Evolutionary conservation across 2,113 vertebrate species (phyloP).

Genomic region (Microtus richardsoni): DNA sequence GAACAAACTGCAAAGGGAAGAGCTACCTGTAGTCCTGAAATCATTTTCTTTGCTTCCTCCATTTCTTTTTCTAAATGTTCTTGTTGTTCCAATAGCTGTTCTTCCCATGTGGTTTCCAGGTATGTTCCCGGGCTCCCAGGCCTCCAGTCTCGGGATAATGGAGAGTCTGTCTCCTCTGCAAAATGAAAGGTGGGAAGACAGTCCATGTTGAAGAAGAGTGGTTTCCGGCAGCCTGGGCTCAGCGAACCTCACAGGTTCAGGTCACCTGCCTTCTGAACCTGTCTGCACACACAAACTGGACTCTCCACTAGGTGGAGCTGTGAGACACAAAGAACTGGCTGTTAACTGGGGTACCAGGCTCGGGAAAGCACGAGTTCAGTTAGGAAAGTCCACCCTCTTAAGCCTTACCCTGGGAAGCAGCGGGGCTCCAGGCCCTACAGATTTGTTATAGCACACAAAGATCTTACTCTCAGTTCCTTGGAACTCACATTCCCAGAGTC

Average conservation of each 20-base stretch:
- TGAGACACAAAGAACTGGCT: neutral
- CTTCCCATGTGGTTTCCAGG: conserved; percentile 93
- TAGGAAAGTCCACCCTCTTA: neutral
- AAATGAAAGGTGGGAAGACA: conserved; percentile 34
- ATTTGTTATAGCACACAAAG: neutral
- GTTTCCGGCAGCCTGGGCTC: neutral
- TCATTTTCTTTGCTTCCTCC: conserved; percentile 96
- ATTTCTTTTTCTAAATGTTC: conserved; percentile 96
- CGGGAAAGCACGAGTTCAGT: neutral
- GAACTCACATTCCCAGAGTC: conserved; percentile 14
- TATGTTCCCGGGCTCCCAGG: conserved; percentile 84
- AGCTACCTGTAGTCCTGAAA: conserved; percentile 95
- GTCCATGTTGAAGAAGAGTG: conserved; percentile 31
- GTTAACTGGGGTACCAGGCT: neutral
- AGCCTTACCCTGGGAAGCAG: neutral
- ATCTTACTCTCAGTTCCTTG: conserved; percentile 25
- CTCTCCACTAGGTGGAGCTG: conserved; percentile 77
- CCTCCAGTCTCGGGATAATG: conserved; percentile 85
- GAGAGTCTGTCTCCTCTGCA: conserved; percentile 81
- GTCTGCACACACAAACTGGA: neutral
- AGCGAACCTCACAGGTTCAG: neutral
- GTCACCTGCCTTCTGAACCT: conserved; percentile 68
- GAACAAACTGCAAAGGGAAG: neutral
- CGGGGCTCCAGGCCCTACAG: neutral
- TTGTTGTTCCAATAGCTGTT: conserved; percentile 94